Base-by-base conservation (phyloP, 1,140 invertebrate species). In the Nasonia vitripennis region DNA sequence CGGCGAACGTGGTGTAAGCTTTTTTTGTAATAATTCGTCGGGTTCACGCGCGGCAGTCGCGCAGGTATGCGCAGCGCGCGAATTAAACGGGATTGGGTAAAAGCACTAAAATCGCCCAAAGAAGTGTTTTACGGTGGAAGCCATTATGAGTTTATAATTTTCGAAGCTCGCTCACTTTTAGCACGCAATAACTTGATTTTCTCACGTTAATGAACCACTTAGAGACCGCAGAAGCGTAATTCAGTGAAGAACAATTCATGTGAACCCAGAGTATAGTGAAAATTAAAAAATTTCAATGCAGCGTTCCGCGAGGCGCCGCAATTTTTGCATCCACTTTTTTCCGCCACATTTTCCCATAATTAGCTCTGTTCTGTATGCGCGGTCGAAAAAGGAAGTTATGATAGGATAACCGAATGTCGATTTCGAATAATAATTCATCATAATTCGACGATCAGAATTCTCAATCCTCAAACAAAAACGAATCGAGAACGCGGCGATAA, bases 151-250 rank as follows among this genome's bases (percentile, higher is more conserved):
- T 6, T 62, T 62, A 62, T n/a, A n/a, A 62, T 62, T 62, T 62
- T 62, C 17, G 20, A n/a, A 62, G 20, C 55, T 62, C 31, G 31
- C 31, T 71, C 23, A 31, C 68, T 71, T 71, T 71, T 71, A 71
- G 31, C 68, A 71, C 68, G 31, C 31, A 31, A 71, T 62, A 71
- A 71, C 68, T 71, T 17, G 23, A 71, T 71, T 71, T 71, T 71
- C 68, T 71, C 68, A 71, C 68, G 68, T 71, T 71, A 71, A 71
- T 71, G 31, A 71, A 34, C 68, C 31, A 71, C 68, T 31, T 31
- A 17, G 20, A 27, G 27, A 27, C 17, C 6, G 20, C 14, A n/a
- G 14, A 4, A 20, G 55, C 55, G 55, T 62, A 62, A 55, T 62
- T 20, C n/a, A 62, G 55, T 20, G n/a, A 62, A n/a, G 55, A 62